phyloP scores from a whole-genome alignment of 2,888 invertebrate species.

The Pachydiplax longipennis region DNA sequence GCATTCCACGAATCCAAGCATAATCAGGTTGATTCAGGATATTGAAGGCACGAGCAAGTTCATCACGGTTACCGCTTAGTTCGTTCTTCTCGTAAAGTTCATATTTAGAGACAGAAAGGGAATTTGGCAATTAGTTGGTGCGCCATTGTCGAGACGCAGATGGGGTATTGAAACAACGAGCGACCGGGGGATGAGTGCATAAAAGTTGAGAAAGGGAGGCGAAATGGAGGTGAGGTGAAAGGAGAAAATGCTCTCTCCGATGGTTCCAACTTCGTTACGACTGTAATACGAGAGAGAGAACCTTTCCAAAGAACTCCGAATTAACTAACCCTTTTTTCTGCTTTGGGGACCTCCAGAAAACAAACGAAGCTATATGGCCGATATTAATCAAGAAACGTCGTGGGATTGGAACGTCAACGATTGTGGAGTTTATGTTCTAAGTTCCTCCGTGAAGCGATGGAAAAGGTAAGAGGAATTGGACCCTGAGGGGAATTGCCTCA shows the following conservation, averaged over 20 bases:
- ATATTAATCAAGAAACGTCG: not conserved
- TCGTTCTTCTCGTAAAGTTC: not conserved
- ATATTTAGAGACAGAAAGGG: not conserved
- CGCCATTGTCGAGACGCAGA: not conserved
- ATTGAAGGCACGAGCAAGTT: not conserved
- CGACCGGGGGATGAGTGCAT: not conserved
- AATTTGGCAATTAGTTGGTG: not conserved
- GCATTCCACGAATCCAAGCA: no score
- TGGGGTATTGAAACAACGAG: not conserved
- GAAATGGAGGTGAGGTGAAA: not conserved
- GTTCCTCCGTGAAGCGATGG: not conserved
- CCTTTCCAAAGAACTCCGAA: not conserved
- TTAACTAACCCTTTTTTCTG: not conserved
- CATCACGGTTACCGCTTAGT: not conserved
- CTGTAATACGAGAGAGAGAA: not conserved
- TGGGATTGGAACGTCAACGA: not conserved
- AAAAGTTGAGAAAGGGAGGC: not conserved
- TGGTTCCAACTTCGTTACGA: not conserved
- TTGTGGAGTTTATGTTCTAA: not conserved
- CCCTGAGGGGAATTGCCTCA: not conserved
- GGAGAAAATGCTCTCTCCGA: not conserved
- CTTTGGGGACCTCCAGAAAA: not conserved
- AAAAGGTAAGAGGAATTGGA: not conserved
- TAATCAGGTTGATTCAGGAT: no score
- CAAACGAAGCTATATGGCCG: not conserved